Base-by-base conservation (phyloP, 2,113 vertebrate species). In the Ginglymostoma cirratum region DNA sequence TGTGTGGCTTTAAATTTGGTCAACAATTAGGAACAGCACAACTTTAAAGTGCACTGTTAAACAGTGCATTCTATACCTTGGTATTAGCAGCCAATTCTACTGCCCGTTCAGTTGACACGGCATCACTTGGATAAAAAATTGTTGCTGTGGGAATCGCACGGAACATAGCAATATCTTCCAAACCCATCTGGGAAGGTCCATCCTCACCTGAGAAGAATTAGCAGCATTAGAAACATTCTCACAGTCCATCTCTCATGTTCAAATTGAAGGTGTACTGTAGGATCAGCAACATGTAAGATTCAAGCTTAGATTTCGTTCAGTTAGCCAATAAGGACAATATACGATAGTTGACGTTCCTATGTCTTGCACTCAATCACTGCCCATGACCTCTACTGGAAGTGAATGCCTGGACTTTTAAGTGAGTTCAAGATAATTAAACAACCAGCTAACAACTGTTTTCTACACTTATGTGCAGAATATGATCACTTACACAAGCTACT, bases 111-210 rank as follows among this genome's bases (percentile, higher is more conserved):
- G 98, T 98, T 38, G 98, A 97, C 85, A 99, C 98, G 2, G 98
- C 99, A 55, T 99, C 98, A 0, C 99, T 98, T 42, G 99, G 99
- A 96, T 99, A 99, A 97, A 99, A 99, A 94, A 99, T 97, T 2
- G 99, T 99, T 3, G 98, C 96, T 34, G 96, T 98, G 96, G 99
- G 99, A 96, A 99, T 93, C 52, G 98, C 97, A 48, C 99, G 98
- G 96, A 99, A 99, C 98, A 99, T 98, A 96, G 97, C 97, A 96
- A 99, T 96, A 61, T 99, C 99, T 97, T 99, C 99, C 95, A 99
- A 97, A 66, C 98, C 98, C 99, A 99, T 99, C 97, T 99, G 98
- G 96, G 99, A 98, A 1, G 99, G 98, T 23, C 99, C 99, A 76
- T 99, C 98, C 97, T 99, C 99, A 96, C 99, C 99, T 99, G 96